Conservation (phyloP, 2,888 invertebrate genomes). For the Rhagophthalmus giganteus region DNA sequence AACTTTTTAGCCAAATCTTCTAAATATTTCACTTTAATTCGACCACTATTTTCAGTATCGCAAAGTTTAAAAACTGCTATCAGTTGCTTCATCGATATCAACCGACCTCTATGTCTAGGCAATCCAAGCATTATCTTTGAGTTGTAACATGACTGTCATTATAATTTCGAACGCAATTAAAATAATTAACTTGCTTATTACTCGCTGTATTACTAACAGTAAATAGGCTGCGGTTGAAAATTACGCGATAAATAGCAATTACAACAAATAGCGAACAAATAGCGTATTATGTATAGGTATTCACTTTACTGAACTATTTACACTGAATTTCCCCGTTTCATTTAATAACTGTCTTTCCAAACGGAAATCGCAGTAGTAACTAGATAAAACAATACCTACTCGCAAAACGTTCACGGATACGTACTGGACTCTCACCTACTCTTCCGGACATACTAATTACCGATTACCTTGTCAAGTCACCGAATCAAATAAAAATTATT, state of each 20-base stretch:
- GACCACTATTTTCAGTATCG: slow-evolving; percentile 48
- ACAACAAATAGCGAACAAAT: no score
- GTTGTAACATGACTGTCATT: neutral
- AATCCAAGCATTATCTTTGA: slow-evolving; percentile 3
- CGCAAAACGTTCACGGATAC: slow-evolving; percentile 13
- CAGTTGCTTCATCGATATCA: slow-evolving; percentile 42
- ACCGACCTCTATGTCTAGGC: slow-evolving; percentile 1
- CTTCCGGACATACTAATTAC: slow-evolving; percentile 23
- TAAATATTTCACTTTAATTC: slow-evolving; percentile 47
- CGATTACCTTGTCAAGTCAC: slow-evolving; percentile 16
- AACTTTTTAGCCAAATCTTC: slow-evolving; percentile 45
- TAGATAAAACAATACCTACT: slow-evolving; percentile 6
- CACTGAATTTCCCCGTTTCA: no score
- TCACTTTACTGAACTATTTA: no score
- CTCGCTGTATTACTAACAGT: no score
- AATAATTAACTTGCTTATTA: no score
- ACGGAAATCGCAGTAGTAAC: slow-evolving; percentile 1
- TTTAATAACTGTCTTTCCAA: no score
- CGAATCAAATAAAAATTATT: slow-evolving; percentile 14
- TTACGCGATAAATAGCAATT: no score
- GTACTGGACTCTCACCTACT: slow-evolving; percentile 26
- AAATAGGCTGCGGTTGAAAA: no score
- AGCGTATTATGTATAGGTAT: no score
- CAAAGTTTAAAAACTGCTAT: slow-evolving; percentile 49
- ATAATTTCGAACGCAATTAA: no score